These are phyloP conservation scores for Sebastolobus alascanus DNA, from an alignment of 2,797 vertebrate genomes.

Conservation along the genomic window DNA sequence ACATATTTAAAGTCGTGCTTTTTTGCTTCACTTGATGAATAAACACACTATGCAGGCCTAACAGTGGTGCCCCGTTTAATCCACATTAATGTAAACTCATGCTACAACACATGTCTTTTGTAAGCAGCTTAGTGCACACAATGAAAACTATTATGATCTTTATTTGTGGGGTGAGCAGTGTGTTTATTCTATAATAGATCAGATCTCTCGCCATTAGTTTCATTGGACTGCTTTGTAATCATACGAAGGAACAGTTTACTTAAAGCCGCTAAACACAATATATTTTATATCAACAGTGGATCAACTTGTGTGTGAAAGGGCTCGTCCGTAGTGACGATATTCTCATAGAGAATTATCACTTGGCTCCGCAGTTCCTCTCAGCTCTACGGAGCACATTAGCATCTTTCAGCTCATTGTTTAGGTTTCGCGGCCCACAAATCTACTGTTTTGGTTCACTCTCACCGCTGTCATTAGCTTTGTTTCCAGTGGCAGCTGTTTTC, in stretches of 20 bases:
- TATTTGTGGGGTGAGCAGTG: background rate
- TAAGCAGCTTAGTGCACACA: conserved; percentile 12
- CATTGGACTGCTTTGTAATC: background rate
- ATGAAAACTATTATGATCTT: background rate
- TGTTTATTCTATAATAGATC: conserved; percentile 19
- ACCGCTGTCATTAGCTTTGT: background rate
- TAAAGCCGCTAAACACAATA: background rate
- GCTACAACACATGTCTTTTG: background rate
- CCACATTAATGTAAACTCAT: conserved; percentile 8
- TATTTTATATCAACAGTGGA: background rate
- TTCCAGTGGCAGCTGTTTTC: background rate
- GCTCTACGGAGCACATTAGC: background rate
- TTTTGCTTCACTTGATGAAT: background rate
- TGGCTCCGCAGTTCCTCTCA: background rate
- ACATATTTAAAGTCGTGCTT: background rate
- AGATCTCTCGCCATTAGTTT: background rate
- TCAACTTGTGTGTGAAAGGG: background rate
- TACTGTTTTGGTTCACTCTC: background rate
- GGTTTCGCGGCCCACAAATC: background rate
- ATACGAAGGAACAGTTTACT: background rate
- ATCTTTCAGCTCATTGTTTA: background rate
- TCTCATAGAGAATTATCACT: background rate
- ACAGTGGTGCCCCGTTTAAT: background rate
- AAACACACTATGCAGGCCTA: conserved; percentile 1
- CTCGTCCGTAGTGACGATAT: background rate